Evolutionary conservation across 2,888 invertebrate genomes (phyloP).

Genomic region (Eristalis arbustorum): DNA sequence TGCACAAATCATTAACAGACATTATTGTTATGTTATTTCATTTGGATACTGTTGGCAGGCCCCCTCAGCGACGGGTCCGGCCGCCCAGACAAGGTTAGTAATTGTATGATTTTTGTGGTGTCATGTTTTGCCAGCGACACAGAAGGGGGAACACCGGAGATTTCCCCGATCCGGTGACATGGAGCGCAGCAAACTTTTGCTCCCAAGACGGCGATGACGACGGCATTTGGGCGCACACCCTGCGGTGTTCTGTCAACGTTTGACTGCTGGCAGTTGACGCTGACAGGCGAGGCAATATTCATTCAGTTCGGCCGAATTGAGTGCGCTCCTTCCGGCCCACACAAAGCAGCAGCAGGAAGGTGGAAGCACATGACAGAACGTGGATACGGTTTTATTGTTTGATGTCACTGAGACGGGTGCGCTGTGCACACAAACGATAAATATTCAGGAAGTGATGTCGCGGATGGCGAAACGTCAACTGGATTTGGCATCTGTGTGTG

Average conservation of each 20-base stretch:
- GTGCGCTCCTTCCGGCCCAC: constrained; percentile 4
- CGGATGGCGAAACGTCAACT: constrained; percentile 20
- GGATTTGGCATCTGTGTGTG: background rate
- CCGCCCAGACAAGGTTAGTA: constrained; percentile 65
- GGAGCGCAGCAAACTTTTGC: background rate
- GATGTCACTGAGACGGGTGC: background rate
- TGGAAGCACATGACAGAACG: background rate
- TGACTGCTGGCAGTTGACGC: constrained; percentile 45
- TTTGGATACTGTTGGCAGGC: constrained; percentile 54
- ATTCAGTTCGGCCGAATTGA: constrained; percentile 19
- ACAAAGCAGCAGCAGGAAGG: background rate
- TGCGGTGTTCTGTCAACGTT: background rate
- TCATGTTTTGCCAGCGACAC: constrained; percentile 39
- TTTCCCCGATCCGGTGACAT: background rate
- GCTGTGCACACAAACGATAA: constrained; percentile 1
- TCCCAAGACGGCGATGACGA: background rate
- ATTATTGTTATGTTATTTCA: constrained; percentile 68
- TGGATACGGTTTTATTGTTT: background rate
- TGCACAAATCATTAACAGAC: constrained; percentile 69
- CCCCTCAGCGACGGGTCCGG: constrained; percentile 47
- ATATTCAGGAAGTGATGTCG: constrained; percentile 16
- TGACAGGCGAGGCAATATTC: constrained; percentile 45
- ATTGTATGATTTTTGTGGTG: constrained; percentile 53
- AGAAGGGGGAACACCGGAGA: background rate
- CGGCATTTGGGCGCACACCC: background rate